Conservation (phyloP, 2,888 invertebrate species). For the Alitta virens region DNA sequence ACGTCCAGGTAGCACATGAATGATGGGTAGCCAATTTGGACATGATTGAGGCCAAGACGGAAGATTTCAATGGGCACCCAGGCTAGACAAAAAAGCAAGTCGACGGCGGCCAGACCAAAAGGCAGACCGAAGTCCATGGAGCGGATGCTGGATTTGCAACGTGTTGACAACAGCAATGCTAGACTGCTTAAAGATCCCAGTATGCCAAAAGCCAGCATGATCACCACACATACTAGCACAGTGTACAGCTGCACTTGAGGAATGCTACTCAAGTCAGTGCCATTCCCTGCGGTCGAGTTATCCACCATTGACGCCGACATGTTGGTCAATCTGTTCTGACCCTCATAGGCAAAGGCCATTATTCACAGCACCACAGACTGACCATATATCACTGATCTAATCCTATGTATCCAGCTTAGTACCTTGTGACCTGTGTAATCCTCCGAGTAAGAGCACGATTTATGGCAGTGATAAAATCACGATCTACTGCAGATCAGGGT, state of each 20-base stretch:
- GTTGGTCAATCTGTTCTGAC: too few relatives aligned
- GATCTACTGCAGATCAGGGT: too few relatives aligned
- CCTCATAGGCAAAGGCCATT: too few relatives aligned
- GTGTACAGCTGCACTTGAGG: conserved; percentile 8
- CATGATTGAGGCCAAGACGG: conserved; percentile 6
- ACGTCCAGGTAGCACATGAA: conserved; percentile 12
- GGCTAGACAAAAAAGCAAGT: conserved; percentile 10
- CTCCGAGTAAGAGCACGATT: too few relatives aligned
- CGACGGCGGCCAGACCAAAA: conserved; percentile 6
- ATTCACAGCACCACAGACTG: too few relatives aligned
- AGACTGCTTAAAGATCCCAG: conserved; percentile 13
- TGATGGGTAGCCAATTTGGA: neutral
- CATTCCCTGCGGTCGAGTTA: too few relatives aligned
- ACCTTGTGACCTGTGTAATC: too few relatives aligned
- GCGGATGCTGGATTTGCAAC: conserved; percentile 16
- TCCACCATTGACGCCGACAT: too few relatives aligned
- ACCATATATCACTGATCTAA: too few relatives aligned
- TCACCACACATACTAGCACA: neutral
- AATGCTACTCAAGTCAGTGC: too few relatives aligned
- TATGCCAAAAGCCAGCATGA: conserved; percentile 12
- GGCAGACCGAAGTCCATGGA: conserved; percentile 14
- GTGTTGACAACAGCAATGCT: conserved; percentile 9
- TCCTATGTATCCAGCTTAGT: too few relatives aligned
- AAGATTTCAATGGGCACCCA: conserved; percentile 18
- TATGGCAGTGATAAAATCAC: too few relatives aligned